Evolutionary conservation across 2,113 vertebrate species (phyloP), one percentile per base, ranked within the genome.

Genomic region (Paraplagusia blochii): DNA sequence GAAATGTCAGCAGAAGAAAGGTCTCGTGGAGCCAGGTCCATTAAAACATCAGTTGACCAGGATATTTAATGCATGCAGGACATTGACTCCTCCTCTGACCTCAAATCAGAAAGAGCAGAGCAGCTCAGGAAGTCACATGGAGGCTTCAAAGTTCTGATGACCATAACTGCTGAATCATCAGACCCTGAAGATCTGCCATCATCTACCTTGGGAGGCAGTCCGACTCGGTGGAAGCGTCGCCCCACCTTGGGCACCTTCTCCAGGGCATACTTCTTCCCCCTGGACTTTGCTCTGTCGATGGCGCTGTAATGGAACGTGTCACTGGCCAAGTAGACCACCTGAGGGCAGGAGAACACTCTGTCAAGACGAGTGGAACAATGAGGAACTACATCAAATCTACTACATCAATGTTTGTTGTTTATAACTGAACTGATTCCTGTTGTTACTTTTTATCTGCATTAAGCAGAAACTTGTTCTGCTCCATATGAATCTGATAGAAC

Each of bases 211-310:
- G 96, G 97, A 81, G 97, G 96, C 63, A 99, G 90, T 71, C 97
- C 96, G 53, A 99, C 93, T 66, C 97, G 88, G 87, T 98, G 95
- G 84, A 99, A 99, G 72, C 93, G 95, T 72, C 92, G 91, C 56
- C 94, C 97, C 58, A 99, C 97, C 88, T 94, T 95, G 64, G 97
- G 96, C 63, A 98, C 96, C 87, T 95, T 99, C 83, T 98, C 93
- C 69, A 99, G 88, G 72, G 97, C 96, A 5, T 98, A 98, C 80
- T 95, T 98, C 84, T 99, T 99, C 63, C 97, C 97, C 85, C 91
- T 92, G 59, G 96, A 97, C 84, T 98, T 99, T 59, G 95, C 96
- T 65, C 95, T 92, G 79, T 98, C 96, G 66, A 99, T 96, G 65
- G 97, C 89, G 63, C 76, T 97, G 69, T 99, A 99, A 87, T 98